Base-by-base conservation (phyloP, 2,888 invertebrate species). In the Cantharis rufa region DNA sequence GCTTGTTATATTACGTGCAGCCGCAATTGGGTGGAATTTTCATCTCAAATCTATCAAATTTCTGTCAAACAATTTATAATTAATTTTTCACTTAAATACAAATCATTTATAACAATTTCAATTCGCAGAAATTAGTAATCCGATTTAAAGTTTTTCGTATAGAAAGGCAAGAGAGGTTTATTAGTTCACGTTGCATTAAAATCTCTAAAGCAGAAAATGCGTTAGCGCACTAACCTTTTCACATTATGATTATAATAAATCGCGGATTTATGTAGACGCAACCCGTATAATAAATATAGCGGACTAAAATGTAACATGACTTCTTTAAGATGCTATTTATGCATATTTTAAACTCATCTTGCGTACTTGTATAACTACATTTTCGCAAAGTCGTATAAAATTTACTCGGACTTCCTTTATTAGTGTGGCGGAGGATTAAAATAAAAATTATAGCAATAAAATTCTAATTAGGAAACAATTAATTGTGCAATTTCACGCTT, bases 291-390 rank as follows among this genome's bases (percentile, higher is more conserved):
- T 85, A 84, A 85, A 84, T 85, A 85, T 81, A 83, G 82, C 82
- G 82, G 82, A 80, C 83, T 84, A 83, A 84, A 84, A 83, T 84
- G 84, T 84, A 85, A 84, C 84, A 81, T 84, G 85, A 84, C 82
- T 84, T 83, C 83, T 84, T 85, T 84, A 83, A 81, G 80, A 82
- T 76, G 83, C 75, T 81, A 81, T 79, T 79, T 80, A 81, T 81
- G 79, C 81, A 80, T 81, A 81, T 85, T 84, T 85, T 83, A 83
- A 84, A 80, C 82, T 81, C 81, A 82, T 80, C 80, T 77, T 73
- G 81, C 80, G 82, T 82, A 78, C 78, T 80, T 79, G 78, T 81
- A 79, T 81, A 81, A 81, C 81, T 75, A 80, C 76, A 81, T 80
- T 78, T 79, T 78, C 79, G 62, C 72, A 76, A 80, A 79, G 78